Evolutionary conservation across 2,113 vertebrate species (phyloP), one percentile per base, ranked within the genome.

Genomic region (Chionomys nivalis): DNA sequence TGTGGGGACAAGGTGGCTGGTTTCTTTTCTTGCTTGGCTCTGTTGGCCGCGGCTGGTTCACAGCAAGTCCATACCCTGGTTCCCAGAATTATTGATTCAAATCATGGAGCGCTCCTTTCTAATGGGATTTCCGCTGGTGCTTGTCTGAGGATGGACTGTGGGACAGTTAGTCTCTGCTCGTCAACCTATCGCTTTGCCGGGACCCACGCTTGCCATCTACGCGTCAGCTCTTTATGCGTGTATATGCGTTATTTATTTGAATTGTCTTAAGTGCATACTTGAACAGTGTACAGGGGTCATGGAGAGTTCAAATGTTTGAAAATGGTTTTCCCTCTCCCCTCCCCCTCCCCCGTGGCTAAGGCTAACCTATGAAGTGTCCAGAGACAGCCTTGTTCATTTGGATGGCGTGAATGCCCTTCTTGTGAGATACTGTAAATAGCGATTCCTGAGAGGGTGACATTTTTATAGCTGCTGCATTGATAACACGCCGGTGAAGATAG

Each of bases 251-350:
- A 91, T 63, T 97, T 98, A 98, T 93, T 98, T 92, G 97, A 96
- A 91, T 55, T 93, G 97, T 96, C 91, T 96, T 94, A 91, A 7
- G 14, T 2, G 23, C 73, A 5, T 83, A 94, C 91, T 95, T 97
- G 83, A 97, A 86, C 91, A 96, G 94, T 94, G 97, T 73, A 49
- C 79, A 76, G 93, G 97, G 98, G 98, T 98, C 98, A 98, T 87
- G 79, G 94, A 95, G 96, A 98, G 98, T 99, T 98, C 98, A 98
- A 85, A 97, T 97, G 96, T 96, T 95, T 93, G 96, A 91, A 96
- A 96, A 97, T 96, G 97, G 94, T 96, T 97, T 90, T 65, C 87
- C 93, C 89, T 89, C 88, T 87, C 39, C 66, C 44, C 44, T 23
- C 61, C 52, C 87, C 31, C 52, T 77, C 68, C 19, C 87, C 89